Evolutionary conservation across 2,797 vertebrate species (phyloP), one percentile per base, ranked within the genome.

Genomic region (Smutsia gigantea): DNA sequence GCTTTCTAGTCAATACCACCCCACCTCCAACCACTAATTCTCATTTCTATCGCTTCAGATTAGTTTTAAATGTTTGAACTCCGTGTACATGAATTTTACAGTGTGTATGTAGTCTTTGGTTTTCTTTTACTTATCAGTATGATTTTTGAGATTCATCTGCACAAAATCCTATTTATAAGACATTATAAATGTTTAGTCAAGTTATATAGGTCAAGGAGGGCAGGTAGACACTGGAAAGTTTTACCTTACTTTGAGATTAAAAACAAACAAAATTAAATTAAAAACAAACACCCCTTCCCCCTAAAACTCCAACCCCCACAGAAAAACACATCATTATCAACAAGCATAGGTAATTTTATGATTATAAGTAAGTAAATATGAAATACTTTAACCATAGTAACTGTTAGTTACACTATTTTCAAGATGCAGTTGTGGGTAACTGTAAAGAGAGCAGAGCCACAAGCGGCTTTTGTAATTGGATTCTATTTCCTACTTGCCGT

Each of bases 391-490:
- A 27, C 21, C 5, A 5, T 42, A 84, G 55, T 69, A 51, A 66
- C 66, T 68, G 2, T 63, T 78, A 91, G 59, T 66, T 63, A 82
- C 39, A 66, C 88, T 75, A 93, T 37, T 95, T 95, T 81, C 61
- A 79, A 92, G 68, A 88, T 68, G 72, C 64, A 87, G 9, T 64
- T 82, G 84, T 46, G 57, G 72, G 74, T 87, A 77, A 84, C 21
- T 87, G 19, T 49, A 55, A 72, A 57, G 87, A 77, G 82, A 68
- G 14, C 81, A 92, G 88, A 93, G 94, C 71, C 79, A 57, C n/a
- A 46, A 57, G 77, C 89, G 79, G 87, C 91, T 93, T 93, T 92
- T 96, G 97, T 96, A 93, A 97, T 90, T 94, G 91, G 93, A 96
- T 85, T 96, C 86, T 87, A 68, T 90, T 93, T 96, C 87, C 91